These are phyloP conservation scores for Allophyes oxyacanthae DNA, from an alignment of 2,888 invertebrate species.

Conservation along the genomic window DNA sequence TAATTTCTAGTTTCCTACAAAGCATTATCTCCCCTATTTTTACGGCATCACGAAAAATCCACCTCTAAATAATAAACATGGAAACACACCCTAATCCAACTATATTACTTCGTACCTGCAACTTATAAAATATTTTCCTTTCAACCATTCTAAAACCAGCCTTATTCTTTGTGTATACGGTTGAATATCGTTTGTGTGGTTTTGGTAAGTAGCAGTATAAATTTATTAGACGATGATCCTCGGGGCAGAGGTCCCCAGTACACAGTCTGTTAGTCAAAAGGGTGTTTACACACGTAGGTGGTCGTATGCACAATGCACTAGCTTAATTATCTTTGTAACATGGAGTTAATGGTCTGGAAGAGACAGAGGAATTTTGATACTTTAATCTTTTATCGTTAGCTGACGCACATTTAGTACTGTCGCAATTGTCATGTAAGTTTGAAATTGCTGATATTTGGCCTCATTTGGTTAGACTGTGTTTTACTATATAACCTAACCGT, in stretches of 20 bases:
- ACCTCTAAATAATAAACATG: slow-evolving; percentile 44
- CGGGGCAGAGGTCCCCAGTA: slow-evolving; percentile 49
- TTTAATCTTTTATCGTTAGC: neutral
- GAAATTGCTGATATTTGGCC: too few relatives aligned
- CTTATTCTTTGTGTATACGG: slow-evolving; percentile 20
- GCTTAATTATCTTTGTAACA: slow-evolving; percentile 64
- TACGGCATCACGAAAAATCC: slow-evolving; percentile 32
- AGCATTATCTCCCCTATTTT: slow-evolving; percentile 34
- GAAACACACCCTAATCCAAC: slow-evolving; percentile 55
- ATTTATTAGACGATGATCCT: slow-evolving; percentile 67
- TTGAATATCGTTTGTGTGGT: slow-evolving; percentile 27
- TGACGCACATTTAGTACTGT: too few relatives aligned
- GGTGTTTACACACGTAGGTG: slow-evolving; percentile 62
- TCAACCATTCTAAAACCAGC: slow-evolving; percentile 21
- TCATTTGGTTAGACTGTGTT: too few relatives aligned
- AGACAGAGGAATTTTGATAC: slow-evolving; percentile 12
- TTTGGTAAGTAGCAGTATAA: slow-evolving; percentile 57
- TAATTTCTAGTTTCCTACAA: slow-evolving; percentile 26
- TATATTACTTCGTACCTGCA: slow-evolving; percentile 45
- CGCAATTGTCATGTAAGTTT: too few relatives aligned
- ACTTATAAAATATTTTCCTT: slow-evolving; percentile 55
- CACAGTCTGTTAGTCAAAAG: slow-evolving; percentile 72
- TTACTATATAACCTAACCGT: too few relatives aligned
- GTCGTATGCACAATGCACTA: slow-evolving; percentile 67
- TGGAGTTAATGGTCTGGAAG: slow-evolving; percentile 47